Percentiles rank a stretch among this genome's conserved stretches.
Conservation (phyloP, 1,140 invertebrate species). For the Polypedilum pembai region DNA sequence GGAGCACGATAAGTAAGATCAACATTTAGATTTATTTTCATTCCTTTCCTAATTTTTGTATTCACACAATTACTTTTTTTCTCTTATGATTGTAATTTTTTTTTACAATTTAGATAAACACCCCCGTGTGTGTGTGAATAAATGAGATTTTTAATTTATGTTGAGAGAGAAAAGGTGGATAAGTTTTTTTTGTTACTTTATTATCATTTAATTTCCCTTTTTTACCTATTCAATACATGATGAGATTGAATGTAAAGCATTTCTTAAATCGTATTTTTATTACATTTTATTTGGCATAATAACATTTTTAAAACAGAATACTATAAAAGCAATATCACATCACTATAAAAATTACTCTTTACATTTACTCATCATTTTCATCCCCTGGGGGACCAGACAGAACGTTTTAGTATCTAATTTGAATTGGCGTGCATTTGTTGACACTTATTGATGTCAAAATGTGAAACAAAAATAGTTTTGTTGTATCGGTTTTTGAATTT, state of each 20-base stretch:
- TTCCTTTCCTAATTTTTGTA: neutral
- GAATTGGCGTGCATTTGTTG: no score
- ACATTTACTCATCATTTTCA: no score
- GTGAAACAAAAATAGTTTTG: neutral
- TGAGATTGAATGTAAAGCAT: neutral
- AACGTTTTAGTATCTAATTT: no score
- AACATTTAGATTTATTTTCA: neutral
- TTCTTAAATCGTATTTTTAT: neutral
- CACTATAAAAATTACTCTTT: neutral
- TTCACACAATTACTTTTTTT: neutral
- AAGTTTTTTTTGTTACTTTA: neutral
- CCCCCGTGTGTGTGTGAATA: neutral
- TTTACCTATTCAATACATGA: neutral
- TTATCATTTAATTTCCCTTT: neutral
- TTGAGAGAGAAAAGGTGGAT: constrained; percentile 2
- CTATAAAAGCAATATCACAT: neutral
- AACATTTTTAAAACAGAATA: neutral
- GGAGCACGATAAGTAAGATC: neutral
- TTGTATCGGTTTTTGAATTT: neutral
- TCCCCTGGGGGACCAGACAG: no score
- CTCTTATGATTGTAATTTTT: neutral
- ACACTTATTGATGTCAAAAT: no score
- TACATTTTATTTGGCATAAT: neutral
- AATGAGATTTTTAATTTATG: constrained; percentile 7
- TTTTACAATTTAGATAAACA: neutral